Evolutionary conservation across 2,888 invertebrate species (phyloP).

Genomic region (Parnassius mnemosyne): DNA sequence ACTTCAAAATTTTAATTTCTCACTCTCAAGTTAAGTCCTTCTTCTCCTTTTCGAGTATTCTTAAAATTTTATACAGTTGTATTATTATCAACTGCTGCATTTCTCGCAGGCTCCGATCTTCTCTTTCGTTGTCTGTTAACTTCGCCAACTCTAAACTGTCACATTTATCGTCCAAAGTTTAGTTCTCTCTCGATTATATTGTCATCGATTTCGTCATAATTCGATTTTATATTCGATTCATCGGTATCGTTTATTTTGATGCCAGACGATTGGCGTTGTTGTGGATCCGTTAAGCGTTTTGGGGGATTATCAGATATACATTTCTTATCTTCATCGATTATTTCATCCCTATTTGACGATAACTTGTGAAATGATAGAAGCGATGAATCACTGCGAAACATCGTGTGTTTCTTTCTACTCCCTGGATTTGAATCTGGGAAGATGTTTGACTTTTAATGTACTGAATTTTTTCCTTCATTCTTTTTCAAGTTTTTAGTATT

Average conservation of each 20-base stretch:
- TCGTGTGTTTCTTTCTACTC: slow-evolving; percentile 19
- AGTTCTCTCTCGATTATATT: slow-evolving; percentile 2
- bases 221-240: too few relatives aligned
- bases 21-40: slow-evolving; percentile 37
- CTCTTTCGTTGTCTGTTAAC: neutral
- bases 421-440: slow-evolving; percentile 9
- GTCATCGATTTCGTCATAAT: neutral
- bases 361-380: slow-evolving; percentile 17
- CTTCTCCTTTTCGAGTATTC: slow-evolving; percentile 58
- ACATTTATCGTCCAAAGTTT: neutral
- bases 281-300: neutral
- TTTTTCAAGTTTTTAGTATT: too few relatives aligned
- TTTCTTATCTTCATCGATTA: neutral
- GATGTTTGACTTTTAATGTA: neutral
- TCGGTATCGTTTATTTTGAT: neutral
- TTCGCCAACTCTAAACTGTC: neutral
- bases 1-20: neutral
- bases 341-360: slow-evolving; percentile 12
- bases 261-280: slow-evolving; percentile 3
- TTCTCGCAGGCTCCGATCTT: slow-evolving; percentile 11
- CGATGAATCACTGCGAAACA: slow-evolving; percentile 19
- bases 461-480: too few relatives aligned
- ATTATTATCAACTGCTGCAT: slow-evolving; percentile 14
- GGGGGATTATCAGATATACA: neutral
- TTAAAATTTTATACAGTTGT: slow-evolving; percentile 22